Conservation (phyloP, 2,113 vertebrate genomes). For the Aspiorhynchus laticeps region DNA sequence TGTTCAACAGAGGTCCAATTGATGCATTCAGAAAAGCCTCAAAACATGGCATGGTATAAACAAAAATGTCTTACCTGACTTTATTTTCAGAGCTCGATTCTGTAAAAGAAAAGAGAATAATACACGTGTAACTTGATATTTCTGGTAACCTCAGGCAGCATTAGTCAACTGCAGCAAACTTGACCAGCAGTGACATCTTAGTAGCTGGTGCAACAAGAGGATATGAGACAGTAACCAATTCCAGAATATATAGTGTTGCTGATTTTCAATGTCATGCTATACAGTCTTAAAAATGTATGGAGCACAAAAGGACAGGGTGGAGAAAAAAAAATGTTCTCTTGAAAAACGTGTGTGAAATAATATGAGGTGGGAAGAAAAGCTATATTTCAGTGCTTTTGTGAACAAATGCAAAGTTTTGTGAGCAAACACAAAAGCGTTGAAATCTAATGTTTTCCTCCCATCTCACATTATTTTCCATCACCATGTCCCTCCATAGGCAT, state of each 20-base stretch:
- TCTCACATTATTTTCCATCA: too few species aligned
- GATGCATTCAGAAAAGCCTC: neutral
- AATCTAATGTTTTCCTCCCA: too few species aligned
- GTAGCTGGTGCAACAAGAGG: neutral
- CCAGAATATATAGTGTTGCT: neutral
- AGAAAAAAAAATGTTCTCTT: too few species aligned
- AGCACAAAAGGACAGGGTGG: too few species aligned
- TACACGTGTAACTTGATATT: neutral
- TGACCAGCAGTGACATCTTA: slow-evolving; percentile 8
- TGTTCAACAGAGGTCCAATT: neutral
- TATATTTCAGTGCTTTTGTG: too few species aligned
- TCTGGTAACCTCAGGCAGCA: neutral
- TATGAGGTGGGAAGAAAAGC: too few species aligned
- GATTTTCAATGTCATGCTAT: neutral
- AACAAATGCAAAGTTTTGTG: too few species aligned
- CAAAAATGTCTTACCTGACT: neutral
- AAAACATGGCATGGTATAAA: neutral
- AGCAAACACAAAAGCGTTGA: too few species aligned
- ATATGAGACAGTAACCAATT: neutral
- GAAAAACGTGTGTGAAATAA: too few species aligned
- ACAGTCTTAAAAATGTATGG: neutral
- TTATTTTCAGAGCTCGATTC: slow-evolving; percentile 25
- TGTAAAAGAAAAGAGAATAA: neutral
- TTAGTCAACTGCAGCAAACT: neutral
- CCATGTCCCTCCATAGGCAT: too few species aligned